phyloP scores from a whole-genome alignment of 2,113 vertebrate genomes.

The Dromas ardeola region DNA sequence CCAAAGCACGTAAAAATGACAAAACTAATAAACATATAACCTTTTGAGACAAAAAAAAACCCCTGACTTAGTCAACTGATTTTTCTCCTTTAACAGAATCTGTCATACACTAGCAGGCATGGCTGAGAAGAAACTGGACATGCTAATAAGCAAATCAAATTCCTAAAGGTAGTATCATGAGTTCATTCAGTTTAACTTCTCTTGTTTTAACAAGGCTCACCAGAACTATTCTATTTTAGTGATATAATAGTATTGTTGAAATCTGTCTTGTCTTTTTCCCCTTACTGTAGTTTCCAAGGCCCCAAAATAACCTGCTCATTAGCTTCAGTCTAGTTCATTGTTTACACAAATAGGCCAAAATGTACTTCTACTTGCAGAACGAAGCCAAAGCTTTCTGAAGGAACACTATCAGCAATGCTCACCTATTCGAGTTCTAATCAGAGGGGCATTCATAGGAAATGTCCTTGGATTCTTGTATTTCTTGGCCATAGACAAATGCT shows the following conservation, averaged over 20 bases:
- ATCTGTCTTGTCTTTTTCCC: conserved; percentile 34
- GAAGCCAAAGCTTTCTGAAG: conserved; percentile 49
- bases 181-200: not conserved
- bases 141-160: conserved; percentile 35
- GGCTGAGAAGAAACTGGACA: conserved; percentile 18
- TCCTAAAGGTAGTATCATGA: conserved; percentile 11
- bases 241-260: conserved; percentile 42
- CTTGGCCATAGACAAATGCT: conserved; percentile 52
- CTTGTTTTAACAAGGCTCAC: conserved; percentile 28
- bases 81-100: conserved; percentile 8
- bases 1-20: not conserved
- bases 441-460: conserved; percentile 52
- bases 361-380: conserved; percentile 51
- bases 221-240: conserved; percentile 55
- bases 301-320: conserved; percentile 74
- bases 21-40: not conserved
- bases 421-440: conserved; percentile 70
- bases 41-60: not conserved
- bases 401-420: conserved; percentile 57
- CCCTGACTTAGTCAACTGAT: not conserved
- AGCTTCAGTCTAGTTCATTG: conserved; percentile 67
- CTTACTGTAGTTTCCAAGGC: conserved; percentile 54
- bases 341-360: conserved; percentile 76
- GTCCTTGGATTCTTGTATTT: conserved; percentile 44
- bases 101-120: not conserved